Conservation (phyloP, 2,113 vertebrate species). For the Nyctereutes procyonoides region DNA sequence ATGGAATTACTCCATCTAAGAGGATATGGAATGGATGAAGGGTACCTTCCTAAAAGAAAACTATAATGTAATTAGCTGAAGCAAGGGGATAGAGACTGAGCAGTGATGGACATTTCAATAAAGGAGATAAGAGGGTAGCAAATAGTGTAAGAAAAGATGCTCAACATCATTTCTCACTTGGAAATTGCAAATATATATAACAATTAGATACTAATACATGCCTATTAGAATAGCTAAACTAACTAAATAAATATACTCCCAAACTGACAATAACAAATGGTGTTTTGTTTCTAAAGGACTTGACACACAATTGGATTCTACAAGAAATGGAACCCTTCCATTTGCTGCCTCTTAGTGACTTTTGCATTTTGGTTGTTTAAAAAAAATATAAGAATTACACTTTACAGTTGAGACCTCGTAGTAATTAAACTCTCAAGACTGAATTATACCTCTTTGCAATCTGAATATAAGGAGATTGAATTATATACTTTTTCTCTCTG, state of each 20-base stretch:
- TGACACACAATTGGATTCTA: neutral
- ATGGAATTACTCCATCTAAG: neutral
- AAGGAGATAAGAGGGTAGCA: neutral
- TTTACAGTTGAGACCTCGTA: neutral
- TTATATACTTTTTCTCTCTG: slow-evolving; percentile 42
- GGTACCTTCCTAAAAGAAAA: neutral
- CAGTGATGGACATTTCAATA: neutral
- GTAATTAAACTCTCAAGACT: slow-evolving; percentile 63
- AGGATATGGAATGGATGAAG: neutral
- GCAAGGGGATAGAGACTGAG: neutral
- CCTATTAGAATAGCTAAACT: neutral
- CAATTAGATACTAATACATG: neutral
- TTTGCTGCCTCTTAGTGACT: neutral
- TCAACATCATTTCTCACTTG: neutral
- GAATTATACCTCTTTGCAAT: slow-evolving; percentile 34
- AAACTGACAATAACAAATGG: neutral
- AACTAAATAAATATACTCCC: neutral
- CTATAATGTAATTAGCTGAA: neutral
- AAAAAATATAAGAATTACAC: slow-evolving; percentile 19
- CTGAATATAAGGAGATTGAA: slow-evolving; percentile 12
- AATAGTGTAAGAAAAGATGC: neutral
- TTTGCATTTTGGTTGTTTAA: slow-evolving; percentile 41
- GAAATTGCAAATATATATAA: neutral
- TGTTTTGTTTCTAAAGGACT: neutral
- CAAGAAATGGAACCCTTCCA: neutral